These are phyloP conservation scores for Megathymus violae DNA, from an alignment of 1,140 invertebrate genomes.

Conservation along the genomic window DNA sequence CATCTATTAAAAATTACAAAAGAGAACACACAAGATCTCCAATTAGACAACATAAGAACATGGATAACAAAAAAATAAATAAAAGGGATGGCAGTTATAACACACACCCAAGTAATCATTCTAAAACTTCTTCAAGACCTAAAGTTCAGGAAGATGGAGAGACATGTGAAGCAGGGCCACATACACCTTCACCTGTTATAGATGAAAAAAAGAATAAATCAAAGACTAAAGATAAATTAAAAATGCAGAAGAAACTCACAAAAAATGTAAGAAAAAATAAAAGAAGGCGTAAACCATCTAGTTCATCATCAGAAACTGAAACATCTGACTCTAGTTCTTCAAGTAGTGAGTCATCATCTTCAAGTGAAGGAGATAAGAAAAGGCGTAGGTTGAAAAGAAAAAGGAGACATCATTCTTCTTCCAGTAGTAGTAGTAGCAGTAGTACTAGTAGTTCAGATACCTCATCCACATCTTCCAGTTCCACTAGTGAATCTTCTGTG, in stretches of 20 bases:
- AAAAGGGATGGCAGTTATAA: constrained; percentile 18
- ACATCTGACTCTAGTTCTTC: constrained; percentile 65
- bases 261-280: constrained; percentile 45
- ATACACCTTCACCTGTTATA: constrained; percentile 49
- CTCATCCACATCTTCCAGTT: constrained; percentile 58
- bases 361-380: constrained; percentile 62
- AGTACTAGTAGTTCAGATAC: constrained; percentile 53
- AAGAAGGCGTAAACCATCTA: constrained; percentile 61
- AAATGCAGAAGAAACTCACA: constrained; percentile 35
- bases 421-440: constrained; percentile 64
- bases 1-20: constrained; percentile 14
- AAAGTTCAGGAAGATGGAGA: constrained; percentile 28
- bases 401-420: constrained; percentile 61
- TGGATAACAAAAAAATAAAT: constrained; percentile 21
- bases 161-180: constrained; percentile 36
- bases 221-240: constrained; percentile 39
- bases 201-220: constrained; percentile 40
- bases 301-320: constrained; percentile 62
- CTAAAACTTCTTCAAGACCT: constrained; percentile 29
- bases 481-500: constrained; percentile 54
- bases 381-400: constrained; percentile 49
- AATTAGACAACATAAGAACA: constrained; percentile 18
- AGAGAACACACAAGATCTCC: constrained; percentile 34
- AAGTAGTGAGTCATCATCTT: constrained; percentile 65
- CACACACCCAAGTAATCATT: constrained; percentile 9